Base-by-base conservation (phyloP, 2,888 invertebrate species). In the Drosophila paramelanica region DNA sequence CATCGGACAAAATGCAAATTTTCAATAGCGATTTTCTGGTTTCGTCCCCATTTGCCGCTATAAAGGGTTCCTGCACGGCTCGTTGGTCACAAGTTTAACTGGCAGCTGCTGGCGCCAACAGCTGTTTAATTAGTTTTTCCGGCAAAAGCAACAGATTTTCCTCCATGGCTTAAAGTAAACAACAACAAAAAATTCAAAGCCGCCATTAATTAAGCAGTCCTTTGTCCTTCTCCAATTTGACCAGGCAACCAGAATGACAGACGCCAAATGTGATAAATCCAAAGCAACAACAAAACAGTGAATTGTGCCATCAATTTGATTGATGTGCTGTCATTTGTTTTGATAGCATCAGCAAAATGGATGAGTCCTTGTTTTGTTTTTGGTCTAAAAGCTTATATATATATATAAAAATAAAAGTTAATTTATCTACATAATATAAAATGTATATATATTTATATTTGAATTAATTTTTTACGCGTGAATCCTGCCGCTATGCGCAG, bases 71-170 rank as follows among this genome's bases (percentile, higher is more conserved):
- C 57, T 45, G 13, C 47, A 70, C 62, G 67, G 57, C 47, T 79
- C 55, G 78, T 61, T 78, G 61, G 46, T 11, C 64, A 45, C 65
- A 53, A 69, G 38, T 62, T 67, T n/a, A 61, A 45, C 49, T 61
- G 65, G 41, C 66, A 71, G 42, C 60, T 51, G 57, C 52, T 55
- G 71, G 64, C 66, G 68, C 50, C 77, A 60, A 61, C 55, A 59
- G 75, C 47, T 67, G 70, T 76, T 79, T 81, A 79, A 82, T 81
- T 85, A 79, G 82, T 85, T 81, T 85, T 81, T 67, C 61, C 76
- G 70, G 58, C 55, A 39, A 50, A 31, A 53, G 67, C 69, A 75
- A 69, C 78, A 81, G 84, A 77, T 66, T 81, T 77, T 59, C 46
- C 58, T 50, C 33, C 13, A 36, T 47, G 56, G 58, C 49, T 41